A percentile compares a stretch with the other conserved stretches of the same genome.
phyloP scores from a whole-genome alignment of 2,113 vertebrate species.

The Mirounga angustirostris region DNA sequence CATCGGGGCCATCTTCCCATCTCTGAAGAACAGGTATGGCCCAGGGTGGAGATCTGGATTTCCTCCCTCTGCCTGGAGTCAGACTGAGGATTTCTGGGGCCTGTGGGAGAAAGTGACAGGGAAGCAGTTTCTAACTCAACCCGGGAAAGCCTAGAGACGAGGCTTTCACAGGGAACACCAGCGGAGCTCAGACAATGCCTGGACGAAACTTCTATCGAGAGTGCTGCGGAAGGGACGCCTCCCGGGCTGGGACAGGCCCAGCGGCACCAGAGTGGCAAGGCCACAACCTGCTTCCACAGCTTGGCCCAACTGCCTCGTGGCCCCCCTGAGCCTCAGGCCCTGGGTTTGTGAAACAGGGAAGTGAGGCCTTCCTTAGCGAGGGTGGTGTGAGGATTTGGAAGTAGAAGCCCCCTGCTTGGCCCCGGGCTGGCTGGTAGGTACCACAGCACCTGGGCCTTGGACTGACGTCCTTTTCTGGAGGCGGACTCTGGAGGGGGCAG shows the following conservation, averaged over 20 bases:
- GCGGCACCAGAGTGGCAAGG: neutral
- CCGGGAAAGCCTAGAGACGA: neutral
- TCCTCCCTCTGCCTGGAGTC: neutral
- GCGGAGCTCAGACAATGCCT: neutral
- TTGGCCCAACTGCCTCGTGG: neutral
- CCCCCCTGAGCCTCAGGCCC: neutral
- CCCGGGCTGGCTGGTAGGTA: neutral
- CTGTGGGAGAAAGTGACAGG: neutral
- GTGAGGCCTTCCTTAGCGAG: neutral
- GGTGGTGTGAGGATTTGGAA: neutral
- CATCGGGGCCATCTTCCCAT: neutral
- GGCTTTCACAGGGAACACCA: neutral
- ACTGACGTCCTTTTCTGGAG: neutral
- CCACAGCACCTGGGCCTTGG: accelerated
- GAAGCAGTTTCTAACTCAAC: neutral
- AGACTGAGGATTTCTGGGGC: neutral
- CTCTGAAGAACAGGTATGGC: neutral
- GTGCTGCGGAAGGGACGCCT: accelerated
- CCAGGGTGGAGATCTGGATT: neutral
- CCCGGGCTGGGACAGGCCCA: neutral
- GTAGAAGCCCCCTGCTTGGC: neutral
- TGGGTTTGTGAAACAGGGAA: neutral
- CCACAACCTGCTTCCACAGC: neutral
- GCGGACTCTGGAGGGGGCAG: accelerated
- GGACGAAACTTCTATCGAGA: neutral